Percentiles rank a stretch among this genome's conserved stretches.
Evolutionary conservation across 2,113 vertebrate genomes (phyloP).

Genomic region (Corythornis cristatus): DNA sequence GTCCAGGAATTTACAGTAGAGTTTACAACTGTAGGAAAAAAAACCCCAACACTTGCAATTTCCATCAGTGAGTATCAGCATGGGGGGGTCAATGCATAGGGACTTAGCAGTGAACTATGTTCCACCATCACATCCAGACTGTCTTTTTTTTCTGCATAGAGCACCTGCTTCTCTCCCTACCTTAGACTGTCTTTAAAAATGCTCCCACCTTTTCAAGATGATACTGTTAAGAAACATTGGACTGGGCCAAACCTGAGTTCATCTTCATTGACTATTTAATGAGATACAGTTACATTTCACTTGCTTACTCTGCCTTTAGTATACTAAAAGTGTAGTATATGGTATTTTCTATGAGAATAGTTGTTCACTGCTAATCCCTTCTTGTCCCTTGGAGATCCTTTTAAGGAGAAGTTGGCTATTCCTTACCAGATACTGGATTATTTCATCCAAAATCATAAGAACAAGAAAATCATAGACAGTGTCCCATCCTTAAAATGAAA

Average conservation of each 20-base stretch:
- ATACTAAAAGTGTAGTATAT: neutral
- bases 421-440: slow-evolving; percentile 22
- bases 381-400: neutral
- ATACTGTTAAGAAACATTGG: neutral
- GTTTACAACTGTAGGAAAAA: neutral
- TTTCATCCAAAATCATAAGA: slow-evolving; percentile 11
- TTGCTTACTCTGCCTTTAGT: neutral
- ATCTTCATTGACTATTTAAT: neutral
- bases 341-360: neutral
- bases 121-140: neutral
- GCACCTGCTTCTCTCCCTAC: neutral
- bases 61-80: neutral
- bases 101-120: neutral
- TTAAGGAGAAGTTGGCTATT: neutral
- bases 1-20: neutral
- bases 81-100: neutral
- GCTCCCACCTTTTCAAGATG: neutral
- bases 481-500: slow-evolving; percentile 52
- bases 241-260: rapidly evolving
- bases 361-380: neutral
- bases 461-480: slow-evolving; percentile 18
- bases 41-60: neutral
- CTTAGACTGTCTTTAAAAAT: neutral
- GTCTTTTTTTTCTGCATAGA: neutral
- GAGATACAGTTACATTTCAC: neutral